Evolutionary conservation across 2,888 invertebrate species (phyloP).

Genomic region (Drosophila nigricruria): DNA sequence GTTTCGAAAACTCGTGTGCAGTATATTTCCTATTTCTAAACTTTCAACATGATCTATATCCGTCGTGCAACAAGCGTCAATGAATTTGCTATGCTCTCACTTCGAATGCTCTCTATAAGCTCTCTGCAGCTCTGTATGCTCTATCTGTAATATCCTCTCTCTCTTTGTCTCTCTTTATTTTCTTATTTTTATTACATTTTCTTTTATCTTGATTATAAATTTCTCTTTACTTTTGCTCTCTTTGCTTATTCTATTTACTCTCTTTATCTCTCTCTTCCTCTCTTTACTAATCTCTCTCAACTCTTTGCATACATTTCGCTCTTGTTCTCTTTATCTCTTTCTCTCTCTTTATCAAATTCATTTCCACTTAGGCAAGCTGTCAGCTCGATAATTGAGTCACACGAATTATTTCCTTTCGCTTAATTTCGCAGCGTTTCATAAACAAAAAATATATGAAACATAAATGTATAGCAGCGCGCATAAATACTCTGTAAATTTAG

Average conservation of each 20-base stretch:
- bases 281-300: neutral
- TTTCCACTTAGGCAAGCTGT: slow-evolving; percentile 55
- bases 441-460: slow-evolving; percentile 55
- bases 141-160: neutral
- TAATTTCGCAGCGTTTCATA: slow-evolving; percentile 58
- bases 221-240: neutral
- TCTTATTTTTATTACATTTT: neutral
- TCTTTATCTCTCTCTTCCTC: neutral
- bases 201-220: neutral
- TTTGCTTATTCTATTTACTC: neutral
- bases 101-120: too few species aligned
- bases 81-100: slow-evolving; percentile 4
- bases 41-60: neutral
- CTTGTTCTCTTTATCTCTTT: slow-evolving; percentile 1
- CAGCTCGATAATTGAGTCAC: slow-evolving; percentile 72
- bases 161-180: neutral
- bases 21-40: slow-evolving; percentile 12
- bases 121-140: neutral
- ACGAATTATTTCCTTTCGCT: slow-evolving; percentile 49
- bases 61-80: slow-evolving; percentile 15
- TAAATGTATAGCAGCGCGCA: slow-evolving; percentile 16
- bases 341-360: slow-evolving; percentile 6
- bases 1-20: neutral
- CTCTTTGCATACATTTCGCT: slow-evolving; percentile 1
- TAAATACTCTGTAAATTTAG: slow-evolving; percentile 29